Base-by-base conservation (phyloP, 64 coral and sea anemone species). In the Stichodactyla helianthus region DNA sequence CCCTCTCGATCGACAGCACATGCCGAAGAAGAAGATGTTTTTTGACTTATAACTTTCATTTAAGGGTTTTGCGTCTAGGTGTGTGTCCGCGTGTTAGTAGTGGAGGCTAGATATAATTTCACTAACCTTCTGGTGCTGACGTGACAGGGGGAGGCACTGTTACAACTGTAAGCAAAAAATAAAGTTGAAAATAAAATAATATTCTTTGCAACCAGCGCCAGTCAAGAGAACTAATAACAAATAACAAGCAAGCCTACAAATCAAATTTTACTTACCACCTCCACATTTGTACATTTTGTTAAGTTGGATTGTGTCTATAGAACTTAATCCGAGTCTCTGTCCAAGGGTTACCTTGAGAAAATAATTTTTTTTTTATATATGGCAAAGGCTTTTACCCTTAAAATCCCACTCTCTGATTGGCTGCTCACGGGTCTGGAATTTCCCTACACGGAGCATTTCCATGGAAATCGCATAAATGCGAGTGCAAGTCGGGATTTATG, bases 301-400 rank as follows among this genome's bases (percentile, higher is more conserved):
- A 50, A 89, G 70, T 13, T 89, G 64, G 20, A 50, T 20, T 1
- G 54, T 71, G 52, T 89, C 88, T 3, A 89, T 84, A 50, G 63
- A 0, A 76, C 88, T 89, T 5, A 89, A 82, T 20, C 51, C 88
- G 13, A 2, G 4, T 63, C 88, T 71, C 9, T 89, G 67, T 44
- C 88, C 88, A 89, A 89, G 68, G 35, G 25, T 77, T 1, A 89
- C 88, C 88, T 89, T 76, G 4, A 27, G 11, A 50, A n/a, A 65
- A 11, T n/a, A 19, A 65, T 3, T 44, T 3, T 44, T 44, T 44
- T 2, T 44, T 2, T 3, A 44, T 44, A 44, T 44, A 44, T 44
- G 35, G 4, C 35, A 44, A 44, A 44, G 35, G 35, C 35, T 44
- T 44, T 44, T 44, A 44, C 35, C 35, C 35, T 44, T 44, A 44